Evolutionary conservation across 2,888 invertebrate genomes (phyloP).

Genomic region (Sphinx pinastri): DNA sequence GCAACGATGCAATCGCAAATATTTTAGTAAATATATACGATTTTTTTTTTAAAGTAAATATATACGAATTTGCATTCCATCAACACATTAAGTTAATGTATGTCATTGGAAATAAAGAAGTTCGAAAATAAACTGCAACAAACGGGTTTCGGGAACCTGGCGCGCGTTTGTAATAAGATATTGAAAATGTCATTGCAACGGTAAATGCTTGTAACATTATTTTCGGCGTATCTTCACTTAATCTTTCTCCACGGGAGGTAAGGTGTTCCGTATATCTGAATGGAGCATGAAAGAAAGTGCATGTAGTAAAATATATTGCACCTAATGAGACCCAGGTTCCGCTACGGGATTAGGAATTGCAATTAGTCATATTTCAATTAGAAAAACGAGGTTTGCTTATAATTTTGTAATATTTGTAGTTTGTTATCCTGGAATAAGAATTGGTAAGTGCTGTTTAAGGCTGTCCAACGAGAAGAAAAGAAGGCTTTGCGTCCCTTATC

Average conservation of each 20-base stretch:
- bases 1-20: too few relatives aligned
- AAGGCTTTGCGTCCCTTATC: too few relatives aligned
- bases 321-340: background rate
- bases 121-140: slow-evolving; percentile 1
- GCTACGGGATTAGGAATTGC: background rate
- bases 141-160: slow-evolving; percentile 4
- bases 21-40: background rate
- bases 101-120: background rate
- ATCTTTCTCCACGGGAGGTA: too few relatives aligned
- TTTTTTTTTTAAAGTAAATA: background rate
- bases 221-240: slow-evolving; percentile 14
- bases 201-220: slow-evolving; percentile 12
- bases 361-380: background rate
- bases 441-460: too few relatives aligned
- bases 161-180: slow-evolving; percentile 2
- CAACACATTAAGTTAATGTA: slow-evolving; percentile 6
- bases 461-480: too few relatives aligned
- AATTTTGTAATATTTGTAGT: background rate
- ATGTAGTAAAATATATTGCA: background rate
- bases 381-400: background rate
- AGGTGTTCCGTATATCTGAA: background rate
- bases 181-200: slow-evolving; percentile 18
- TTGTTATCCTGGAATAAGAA: background rate
- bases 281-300: background rate
- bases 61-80: background rate